phyloP scores from a whole-genome alignment of 1,140 invertebrate genomes.

The Cyclargus thomasi region DNA sequence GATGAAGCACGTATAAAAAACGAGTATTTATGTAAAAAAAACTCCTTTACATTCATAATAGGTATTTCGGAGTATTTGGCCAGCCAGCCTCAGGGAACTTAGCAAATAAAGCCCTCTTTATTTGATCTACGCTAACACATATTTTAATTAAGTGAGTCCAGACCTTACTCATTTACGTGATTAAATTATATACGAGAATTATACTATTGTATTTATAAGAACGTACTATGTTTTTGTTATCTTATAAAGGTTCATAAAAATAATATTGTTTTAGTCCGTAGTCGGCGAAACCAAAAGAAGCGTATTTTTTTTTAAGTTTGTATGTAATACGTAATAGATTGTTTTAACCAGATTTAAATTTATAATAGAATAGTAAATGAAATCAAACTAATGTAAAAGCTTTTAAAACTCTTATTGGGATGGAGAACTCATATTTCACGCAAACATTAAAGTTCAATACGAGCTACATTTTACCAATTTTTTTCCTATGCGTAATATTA shows the following conservation, averaged over 20 bases:
- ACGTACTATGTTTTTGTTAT: slow-evolving; percentile 9
- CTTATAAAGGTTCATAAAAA: background rate
- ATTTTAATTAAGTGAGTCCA: slow-evolving; percentile 54
- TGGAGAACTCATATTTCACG: background rate
- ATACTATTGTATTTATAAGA: slow-evolving; percentile 19
- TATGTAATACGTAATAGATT: background rate
- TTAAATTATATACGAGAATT: slow-evolving; percentile 28
- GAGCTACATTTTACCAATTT: no score
- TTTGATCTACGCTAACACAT: slow-evolving; percentile 46
- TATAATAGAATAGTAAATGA: background rate
- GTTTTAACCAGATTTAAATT: background rate
- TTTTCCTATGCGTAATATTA: no score
- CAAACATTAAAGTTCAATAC: no score
- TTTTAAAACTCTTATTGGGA: background rate
- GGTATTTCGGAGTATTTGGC: background rate
- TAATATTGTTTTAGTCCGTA: background rate
- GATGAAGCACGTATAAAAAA: no score
- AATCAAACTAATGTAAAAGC: background rate
- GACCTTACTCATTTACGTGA: slow-evolving; percentile 43
- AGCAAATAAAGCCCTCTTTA: slow-evolving; percentile 53
- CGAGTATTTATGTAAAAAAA: no score
- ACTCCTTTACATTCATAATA: background rate
- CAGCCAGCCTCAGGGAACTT: slow-evolving; percentile 40
- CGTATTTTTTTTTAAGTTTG: background rate
- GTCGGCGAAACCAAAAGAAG: background rate